Evolutionary conservation across 2,113 vertebrate genomes (phyloP).

Genomic region (Chloropsis cyanopogon): DNA sequence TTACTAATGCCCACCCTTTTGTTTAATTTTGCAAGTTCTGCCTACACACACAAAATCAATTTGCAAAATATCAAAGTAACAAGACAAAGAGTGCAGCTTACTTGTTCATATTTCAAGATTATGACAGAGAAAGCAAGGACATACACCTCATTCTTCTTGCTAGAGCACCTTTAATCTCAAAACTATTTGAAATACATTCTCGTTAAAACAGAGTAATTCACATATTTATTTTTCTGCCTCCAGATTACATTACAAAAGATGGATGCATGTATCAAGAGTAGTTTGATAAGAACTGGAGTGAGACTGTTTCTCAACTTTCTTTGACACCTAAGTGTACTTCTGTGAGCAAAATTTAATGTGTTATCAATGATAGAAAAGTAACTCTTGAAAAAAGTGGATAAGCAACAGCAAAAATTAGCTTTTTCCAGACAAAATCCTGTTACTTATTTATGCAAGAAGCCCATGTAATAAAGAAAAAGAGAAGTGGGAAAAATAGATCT

Average conservation of each 20-base stretch:
- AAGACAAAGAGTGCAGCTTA: not conserved
- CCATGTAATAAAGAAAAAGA: not conserved
- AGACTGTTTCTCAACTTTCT: not conserved
- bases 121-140: not conserved
- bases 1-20: not conserved
- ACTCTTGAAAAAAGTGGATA: not conserved
- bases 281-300: not conserved
- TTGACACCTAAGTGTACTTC: not conserved
- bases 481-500: fast-evolving
- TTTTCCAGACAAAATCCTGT: not conserved
- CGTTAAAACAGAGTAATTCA: not conserved
- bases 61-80: not conserved
- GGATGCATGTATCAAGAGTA: not conserved
- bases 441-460: not conserved
- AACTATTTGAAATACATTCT: not conserved
- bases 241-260: not conserved
- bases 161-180: not conserved
- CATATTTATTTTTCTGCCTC: not conserved
- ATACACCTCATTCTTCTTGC: not conserved
- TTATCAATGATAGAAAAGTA: not conserved
- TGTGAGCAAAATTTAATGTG: not conserved
- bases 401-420: not conserved
- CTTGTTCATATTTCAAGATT: not conserved
- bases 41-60: not conserved
- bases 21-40: not conserved